A percentile compares a stretch with the other conserved stretches of the same genome.
These are phyloP conservation scores for Paraplagusia blochii DNA, from an alignment of 2,113 vertebrate genomes.

Conservation along the genomic window DNA sequence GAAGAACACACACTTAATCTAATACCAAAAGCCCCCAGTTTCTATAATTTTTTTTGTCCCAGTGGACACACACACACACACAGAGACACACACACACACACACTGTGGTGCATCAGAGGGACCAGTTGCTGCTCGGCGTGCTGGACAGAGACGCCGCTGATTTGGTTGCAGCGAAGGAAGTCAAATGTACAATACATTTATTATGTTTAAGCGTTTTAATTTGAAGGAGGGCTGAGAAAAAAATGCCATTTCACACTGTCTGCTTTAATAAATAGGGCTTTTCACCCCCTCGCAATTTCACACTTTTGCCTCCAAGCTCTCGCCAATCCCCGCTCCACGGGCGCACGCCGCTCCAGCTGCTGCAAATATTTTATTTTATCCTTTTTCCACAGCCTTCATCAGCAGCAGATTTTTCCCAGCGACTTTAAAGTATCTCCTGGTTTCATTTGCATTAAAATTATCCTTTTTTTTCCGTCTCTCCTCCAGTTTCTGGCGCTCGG, in stretches of 20 bases:
- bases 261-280: slow-evolving; percentile 83
- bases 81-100: slow-evolving; percentile 18
- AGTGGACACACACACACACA: slow-evolving; percentile 47
- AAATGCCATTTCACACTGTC: slow-evolving; percentile 83
- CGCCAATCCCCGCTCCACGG: slow-evolving; percentile 65
- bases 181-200: slow-evolving; percentile 76
- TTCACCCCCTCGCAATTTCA: slow-evolving; percentile 79
- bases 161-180: slow-evolving; percentile 62
- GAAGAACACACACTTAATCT: slow-evolving; percentile 83
- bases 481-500: slow-evolving; percentile 93
- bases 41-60: slow-evolving; percentile 71
- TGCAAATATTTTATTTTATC: slow-evolving; percentile 74
- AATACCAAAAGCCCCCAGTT: slow-evolving; percentile 75
- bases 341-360: slow-evolving; percentile 58
- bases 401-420: slow-evolving; percentile 52
- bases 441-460: slow-evolving; percentile 57
- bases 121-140: slow-evolving; percentile 62
- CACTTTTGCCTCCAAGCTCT: slow-evolving; percentile 76
- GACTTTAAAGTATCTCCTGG: slow-evolving; percentile 37
- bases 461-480: slow-evolving; percentile 31
- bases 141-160: slow-evolving; percentile 37
- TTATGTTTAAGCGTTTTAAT: slow-evolving; percentile 83
- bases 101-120: slow-evolving; percentile 44
- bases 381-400: slow-evolving; percentile 77
- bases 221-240: slow-evolving; percentile 57